These are phyloP conservation scores for Ochropleura plecta DNA, from an alignment of 2,888 invertebrate species.

Conservation along the genomic window DNA sequence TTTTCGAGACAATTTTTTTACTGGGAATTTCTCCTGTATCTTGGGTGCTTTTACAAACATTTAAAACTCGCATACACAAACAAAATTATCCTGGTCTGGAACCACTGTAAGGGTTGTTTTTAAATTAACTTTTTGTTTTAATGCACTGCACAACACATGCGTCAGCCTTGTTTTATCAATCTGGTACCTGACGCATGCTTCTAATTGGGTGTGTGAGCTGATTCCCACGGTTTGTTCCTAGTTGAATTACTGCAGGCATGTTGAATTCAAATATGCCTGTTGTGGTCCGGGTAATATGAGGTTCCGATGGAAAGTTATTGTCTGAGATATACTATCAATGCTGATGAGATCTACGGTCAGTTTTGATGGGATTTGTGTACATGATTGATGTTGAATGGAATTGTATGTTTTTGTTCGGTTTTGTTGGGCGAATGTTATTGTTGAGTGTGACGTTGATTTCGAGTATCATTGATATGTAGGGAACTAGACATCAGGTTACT, in stretches of 20 bases:
- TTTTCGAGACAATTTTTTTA: too few species aligned
- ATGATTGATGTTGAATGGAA: constrained; percentile 63
- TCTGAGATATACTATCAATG: constrained; percentile 68
- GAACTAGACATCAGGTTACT: neutral
- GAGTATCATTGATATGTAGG: neutral
- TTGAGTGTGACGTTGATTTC: constrained; percentile 1
- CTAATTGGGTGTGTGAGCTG: neutral
- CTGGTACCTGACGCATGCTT: neutral
- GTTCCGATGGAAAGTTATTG: constrained; percentile 72
- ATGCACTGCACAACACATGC: neutral
- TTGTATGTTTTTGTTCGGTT: constrained; percentile 31
- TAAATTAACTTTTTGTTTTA: neutral
- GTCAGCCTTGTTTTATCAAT: neutral
- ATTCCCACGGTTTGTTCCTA: neutral
- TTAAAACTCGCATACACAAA: too few species aligned
- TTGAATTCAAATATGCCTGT: neutral
- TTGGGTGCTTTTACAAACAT: too few species aligned
- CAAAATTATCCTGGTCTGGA: neutral
- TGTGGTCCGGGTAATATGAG: constrained; percentile 66
- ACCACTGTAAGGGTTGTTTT: neutral
- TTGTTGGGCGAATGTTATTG: constrained; percentile 14
- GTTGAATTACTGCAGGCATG: neutral
- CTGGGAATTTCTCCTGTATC: too few species aligned
- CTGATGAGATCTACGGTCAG: constrained; percentile 66
- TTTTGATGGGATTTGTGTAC: constrained; percentile 58